Evolutionary conservation across 2,797 vertebrate genomes (phyloP).

Genomic region (Scolopax bukidnonensis): DNA sequence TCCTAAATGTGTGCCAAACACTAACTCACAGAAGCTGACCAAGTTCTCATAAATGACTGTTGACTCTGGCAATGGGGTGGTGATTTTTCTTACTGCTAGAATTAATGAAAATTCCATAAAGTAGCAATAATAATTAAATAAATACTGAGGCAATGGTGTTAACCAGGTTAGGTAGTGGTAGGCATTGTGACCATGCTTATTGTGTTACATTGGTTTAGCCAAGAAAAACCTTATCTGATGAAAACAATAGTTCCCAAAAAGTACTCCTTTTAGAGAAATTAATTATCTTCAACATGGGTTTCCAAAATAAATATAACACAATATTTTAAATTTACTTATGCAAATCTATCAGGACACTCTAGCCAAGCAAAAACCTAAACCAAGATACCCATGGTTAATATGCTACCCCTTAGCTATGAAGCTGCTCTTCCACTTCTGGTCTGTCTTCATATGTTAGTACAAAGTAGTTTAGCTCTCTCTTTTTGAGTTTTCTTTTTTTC

Average conservation of each 20-base stretch:
- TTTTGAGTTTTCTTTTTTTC: neutral
- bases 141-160: neutral
- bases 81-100: neutral
- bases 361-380: conserved; percentile 4
- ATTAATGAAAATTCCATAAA: conserved; percentile 16
- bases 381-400: neutral
- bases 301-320: conserved; percentile 45
- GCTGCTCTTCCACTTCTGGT: neutral
- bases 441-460: neutral
- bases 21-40: neutral
- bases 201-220: conserved; percentile 14
- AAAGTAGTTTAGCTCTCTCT: neutral
- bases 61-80: conserved; percentile 15
- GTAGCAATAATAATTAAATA: conserved; percentile 38
- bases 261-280: conserved; percentile 5
- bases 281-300: neutral
- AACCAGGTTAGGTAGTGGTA: neutral
- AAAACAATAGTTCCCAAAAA: conserved; percentile 32
- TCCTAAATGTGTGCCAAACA: neutral
- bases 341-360: neutral
- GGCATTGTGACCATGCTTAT: neutral
- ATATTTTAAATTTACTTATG: conserved; percentile 33
- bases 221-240: conserved; percentile 38
- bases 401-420: neutral
- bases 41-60: conserved; percentile 20